Evolutionary conservation across 2,888 invertebrate genomes (phyloP).

Genomic region (Corythucha ciliata): DNA sequence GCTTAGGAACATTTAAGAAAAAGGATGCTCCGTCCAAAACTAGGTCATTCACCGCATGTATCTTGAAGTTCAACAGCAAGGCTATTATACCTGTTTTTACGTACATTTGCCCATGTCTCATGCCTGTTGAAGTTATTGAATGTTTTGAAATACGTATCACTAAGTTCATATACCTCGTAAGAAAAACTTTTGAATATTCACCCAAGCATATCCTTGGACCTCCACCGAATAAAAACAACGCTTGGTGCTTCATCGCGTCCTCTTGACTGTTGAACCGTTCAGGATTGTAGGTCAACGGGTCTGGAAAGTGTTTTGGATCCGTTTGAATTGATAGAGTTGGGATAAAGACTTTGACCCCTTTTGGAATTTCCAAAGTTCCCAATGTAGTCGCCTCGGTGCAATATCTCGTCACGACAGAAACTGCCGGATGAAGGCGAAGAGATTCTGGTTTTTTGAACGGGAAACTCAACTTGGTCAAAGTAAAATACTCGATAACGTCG

Average conservation of each 20-base stretch:
- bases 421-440: neutral
- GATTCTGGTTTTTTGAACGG: neutral
- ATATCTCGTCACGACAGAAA: neutral
- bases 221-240: conserved; percentile 1
- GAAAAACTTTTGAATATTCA: neutral
- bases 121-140: conserved; percentile 5
- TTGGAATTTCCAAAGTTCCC: neutral
- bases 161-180: neutral
- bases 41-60: too few species aligned
- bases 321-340: conserved; percentile 1
- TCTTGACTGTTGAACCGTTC: conserved; percentile 1
- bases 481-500: too few species aligned
- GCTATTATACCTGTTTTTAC: neutral
- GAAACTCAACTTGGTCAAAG: neutral
- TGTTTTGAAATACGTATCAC: neutral
- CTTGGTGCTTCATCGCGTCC: conserved; percentile 3
- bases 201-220: conserved; percentile 7
- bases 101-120: conserved; percentile 1
- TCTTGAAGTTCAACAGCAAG: conserved; percentile 2
- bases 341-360: neutral
- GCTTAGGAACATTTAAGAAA: too few species aligned
- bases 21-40: too few species aligned
- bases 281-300: conserved; percentile 5
- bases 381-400: neutral
- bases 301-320: neutral